These are phyloP conservation scores for Ormyrus thymus DNA, from an alignment of 2,888 invertebrate species.

Conservation along the genomic window DNA sequence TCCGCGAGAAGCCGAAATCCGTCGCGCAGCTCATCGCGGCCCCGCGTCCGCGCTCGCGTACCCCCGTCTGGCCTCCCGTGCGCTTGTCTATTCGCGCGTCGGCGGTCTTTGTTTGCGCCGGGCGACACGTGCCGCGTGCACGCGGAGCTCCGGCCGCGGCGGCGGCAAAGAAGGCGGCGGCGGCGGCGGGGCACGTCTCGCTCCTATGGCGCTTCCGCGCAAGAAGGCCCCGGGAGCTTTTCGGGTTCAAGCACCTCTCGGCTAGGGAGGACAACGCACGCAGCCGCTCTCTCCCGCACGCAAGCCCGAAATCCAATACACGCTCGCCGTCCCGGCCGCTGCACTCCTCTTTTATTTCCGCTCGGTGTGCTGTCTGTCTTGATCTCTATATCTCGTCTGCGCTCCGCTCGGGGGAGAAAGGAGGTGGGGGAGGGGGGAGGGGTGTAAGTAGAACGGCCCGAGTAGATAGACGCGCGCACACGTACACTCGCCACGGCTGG, in stretches of 20 bases:
- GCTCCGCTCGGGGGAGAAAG: neutral
- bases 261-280: constrained; percentile 65
- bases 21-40: too few relatives aligned
- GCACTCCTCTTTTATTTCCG: constrained; percentile 11
- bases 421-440: neutral
- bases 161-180: too few relatives aligned
- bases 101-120: neutral
- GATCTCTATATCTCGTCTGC: constrained; percentile 36
- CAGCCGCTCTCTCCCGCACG: constrained; percentile 53
- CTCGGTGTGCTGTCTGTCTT: constrained; percentile 17
- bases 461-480: neutral
- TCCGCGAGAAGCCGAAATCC: too few relatives aligned
- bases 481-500: neutral
- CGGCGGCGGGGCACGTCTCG: constrained; percentile 60
- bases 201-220: constrained; percentile 68
- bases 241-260: constrained; percentile 70
- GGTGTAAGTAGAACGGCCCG: constrained; percentile 10
- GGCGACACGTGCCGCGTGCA: constrained; percentile 1
- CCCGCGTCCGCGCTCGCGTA: too few relatives aligned
- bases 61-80: neutral
- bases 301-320: constrained; percentile 49
- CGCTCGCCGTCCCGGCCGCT: constrained; percentile 27
- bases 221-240: neutral
- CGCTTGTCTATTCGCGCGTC: too few relatives aligned
- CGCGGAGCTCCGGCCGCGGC: neutral